phyloP scores from a whole-genome alignment of 2,888 invertebrate species.

The Lepidocyrtinus sp. region DNA sequence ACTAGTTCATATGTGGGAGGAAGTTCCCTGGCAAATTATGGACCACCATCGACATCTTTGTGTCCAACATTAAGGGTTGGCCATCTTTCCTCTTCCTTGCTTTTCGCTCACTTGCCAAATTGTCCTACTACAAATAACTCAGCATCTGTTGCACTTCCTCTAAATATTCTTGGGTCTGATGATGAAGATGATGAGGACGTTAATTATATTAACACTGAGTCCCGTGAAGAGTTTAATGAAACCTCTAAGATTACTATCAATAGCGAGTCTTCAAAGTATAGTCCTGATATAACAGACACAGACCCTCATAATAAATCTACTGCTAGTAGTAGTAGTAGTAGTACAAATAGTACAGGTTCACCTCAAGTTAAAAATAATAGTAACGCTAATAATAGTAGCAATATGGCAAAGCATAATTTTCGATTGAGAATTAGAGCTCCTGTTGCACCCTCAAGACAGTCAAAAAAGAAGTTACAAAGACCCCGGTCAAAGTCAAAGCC shows the following conservation, averaged over 20 bases:
- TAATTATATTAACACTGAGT: neutral
- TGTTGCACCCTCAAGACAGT: neutral
- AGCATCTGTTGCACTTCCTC: slow-evolving; percentile 53
- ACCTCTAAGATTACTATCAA: too few relatives aligned
- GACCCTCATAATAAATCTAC: too few relatives aligned
- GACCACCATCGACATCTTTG: slow-evolving; percentile 48
- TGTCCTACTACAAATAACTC: slow-evolving; percentile 39
- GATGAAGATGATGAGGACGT: slow-evolving; percentile 19
- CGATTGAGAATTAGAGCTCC: neutral
- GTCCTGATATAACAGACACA: too few relatives aligned
- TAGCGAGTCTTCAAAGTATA: too few relatives aligned
- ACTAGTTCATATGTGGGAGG: slow-evolving; percentile 21
- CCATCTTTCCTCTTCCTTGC: slow-evolving; percentile 26
- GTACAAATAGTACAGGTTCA: too few relatives aligned
- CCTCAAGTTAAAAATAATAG: slow-evolving; percentile 7
- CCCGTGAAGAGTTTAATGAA: neutral
- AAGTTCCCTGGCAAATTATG: neutral
- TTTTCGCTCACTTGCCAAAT: slow-evolving; percentile 31
- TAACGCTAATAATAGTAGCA: neutral
- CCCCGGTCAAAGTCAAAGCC: slow-evolving; percentile 13
- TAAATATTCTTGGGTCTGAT: slow-evolving; percentile 41
- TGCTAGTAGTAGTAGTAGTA: neutral
- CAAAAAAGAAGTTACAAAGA: neutral
- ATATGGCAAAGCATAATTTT: neutral
- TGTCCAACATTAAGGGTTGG: slow-evolving; percentile 51